phyloP scores from a whole-genome alignment of 2,113 vertebrate genomes.

The Laticauda colubrina region DNA sequence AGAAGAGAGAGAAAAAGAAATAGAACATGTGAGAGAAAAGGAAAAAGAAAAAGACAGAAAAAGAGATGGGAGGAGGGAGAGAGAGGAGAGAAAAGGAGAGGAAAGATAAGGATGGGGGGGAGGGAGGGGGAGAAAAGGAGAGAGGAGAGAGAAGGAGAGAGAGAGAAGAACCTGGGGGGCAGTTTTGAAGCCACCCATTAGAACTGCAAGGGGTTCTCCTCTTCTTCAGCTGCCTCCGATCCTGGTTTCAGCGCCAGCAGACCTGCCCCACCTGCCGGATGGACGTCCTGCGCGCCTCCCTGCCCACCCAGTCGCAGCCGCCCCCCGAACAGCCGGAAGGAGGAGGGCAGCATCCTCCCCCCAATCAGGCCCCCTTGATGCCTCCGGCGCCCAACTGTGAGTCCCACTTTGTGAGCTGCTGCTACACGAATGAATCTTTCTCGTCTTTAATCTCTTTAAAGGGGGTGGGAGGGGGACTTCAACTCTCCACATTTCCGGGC shows the following conservation, averaged over 20 bases:
- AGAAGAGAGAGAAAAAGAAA: too few species aligned
- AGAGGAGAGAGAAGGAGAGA: neutral
- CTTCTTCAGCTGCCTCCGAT: constrained; percentile 84
- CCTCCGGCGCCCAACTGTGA: constrained; percentile 83
- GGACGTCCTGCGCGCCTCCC: constrained; percentile 87
- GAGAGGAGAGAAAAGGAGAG: neutral
- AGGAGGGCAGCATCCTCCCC: constrained; percentile 57
- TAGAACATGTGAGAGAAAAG: too few species aligned
- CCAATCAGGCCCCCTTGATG: constrained; percentile 64
- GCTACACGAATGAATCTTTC: accelerated
- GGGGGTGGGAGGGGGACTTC: too few species aligned
- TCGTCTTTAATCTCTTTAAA: neutral
- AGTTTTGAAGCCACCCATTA: neutral
- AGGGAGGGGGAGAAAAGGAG: too few species aligned
- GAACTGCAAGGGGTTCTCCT: neutral
- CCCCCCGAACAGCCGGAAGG: constrained; percentile 69
- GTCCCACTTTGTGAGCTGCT: neutral
- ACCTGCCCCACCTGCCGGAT: constrained; percentile 95
- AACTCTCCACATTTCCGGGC: neutral
- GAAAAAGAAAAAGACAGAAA: too few species aligned
- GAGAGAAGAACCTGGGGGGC: neutral
- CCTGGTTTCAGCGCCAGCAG: constrained; percentile 97
- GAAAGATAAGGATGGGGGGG: too few species aligned
- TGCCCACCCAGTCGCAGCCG: constrained; percentile 76
- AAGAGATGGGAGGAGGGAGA: neutral